These are phyloP conservation scores for Cydia pomonella DNA, from an alignment of 1,140 invertebrate genomes.

Conservation along the genomic window DNA sequence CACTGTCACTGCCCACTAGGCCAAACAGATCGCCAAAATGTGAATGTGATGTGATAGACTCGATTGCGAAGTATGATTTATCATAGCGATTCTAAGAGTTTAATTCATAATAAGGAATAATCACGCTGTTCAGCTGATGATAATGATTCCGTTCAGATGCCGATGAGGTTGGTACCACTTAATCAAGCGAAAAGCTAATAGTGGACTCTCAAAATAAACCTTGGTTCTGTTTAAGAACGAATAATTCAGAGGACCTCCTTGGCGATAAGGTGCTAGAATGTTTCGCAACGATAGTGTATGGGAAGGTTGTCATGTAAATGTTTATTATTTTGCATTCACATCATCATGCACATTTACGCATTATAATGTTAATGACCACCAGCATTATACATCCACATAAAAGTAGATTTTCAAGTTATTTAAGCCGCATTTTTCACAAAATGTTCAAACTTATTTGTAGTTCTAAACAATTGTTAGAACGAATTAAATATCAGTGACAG, in stretches of 20 bases:
- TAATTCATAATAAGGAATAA: no score
- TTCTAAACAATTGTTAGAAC: no score
- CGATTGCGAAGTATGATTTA: no score
- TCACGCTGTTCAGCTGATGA: background rate
- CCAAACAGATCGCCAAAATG: no score
- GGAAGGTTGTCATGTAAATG: conserved; percentile 3
- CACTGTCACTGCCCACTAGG: no score
- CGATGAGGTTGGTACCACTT: no score
- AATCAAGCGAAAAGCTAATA: no score
- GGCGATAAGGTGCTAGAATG: conserved; percentile 19
- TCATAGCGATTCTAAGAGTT: no score
- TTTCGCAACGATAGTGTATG: conserved; percentile 4
- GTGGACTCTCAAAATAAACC: conserved; percentile 15
- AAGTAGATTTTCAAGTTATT: background rate
- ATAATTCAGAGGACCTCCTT: conserved; percentile 16
- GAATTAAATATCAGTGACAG: no score
- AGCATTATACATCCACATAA: background rate
- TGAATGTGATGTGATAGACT: no score
- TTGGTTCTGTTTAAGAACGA: conserved; percentile 3
- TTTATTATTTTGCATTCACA: conserved; percentile 21
- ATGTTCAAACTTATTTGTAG: background rate
- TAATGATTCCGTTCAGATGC: background rate
- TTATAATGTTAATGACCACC: background rate
- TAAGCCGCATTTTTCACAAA: background rate
- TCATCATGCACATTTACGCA: background rate